Conservation (phyloP, 2,113 vertebrate genomes). For the Gambusia affinis region DNA sequence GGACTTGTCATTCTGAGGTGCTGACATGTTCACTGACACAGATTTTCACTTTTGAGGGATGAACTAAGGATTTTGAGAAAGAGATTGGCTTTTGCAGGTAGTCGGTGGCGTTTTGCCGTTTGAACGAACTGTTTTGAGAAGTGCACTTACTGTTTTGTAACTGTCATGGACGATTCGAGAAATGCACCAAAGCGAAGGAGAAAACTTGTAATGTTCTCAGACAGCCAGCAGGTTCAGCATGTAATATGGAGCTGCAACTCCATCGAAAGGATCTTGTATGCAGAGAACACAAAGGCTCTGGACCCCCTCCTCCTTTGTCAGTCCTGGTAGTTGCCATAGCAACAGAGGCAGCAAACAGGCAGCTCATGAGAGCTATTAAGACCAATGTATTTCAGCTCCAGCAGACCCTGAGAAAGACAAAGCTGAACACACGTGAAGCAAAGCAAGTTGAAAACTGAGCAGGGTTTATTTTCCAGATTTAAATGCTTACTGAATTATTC, state of each 20-base stretch:
- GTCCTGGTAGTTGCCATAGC: conserved; percentile 59
- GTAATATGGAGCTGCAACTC: conserved; percentile 23
- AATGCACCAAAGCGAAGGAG: too few species aligned
- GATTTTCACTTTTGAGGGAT: too few species aligned
- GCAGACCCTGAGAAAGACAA: conserved; percentile 12
- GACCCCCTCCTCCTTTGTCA: conserved; percentile 36
- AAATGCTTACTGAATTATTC: not conserved
- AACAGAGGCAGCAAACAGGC: conserved; percentile 61
- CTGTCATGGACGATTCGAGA: too few species aligned
- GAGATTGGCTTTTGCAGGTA: too few species aligned
- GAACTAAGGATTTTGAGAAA: too few species aligned
- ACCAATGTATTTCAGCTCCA: conserved; percentile 27
- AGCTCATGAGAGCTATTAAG: conserved; percentile 38
- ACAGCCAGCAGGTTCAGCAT: conserved; percentile 13
- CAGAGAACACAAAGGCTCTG: conserved; percentile 41
- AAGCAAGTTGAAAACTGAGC: not conserved
- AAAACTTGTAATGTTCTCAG: conserved; percentile 14
- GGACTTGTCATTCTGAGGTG: too few species aligned
- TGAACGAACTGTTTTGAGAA: too few species aligned
- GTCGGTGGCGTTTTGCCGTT: too few species aligned
- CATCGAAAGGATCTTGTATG: conserved; percentile 41
- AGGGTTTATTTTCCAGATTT: not conserved
- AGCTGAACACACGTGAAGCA: conserved; percentile 3
- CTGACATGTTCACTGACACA: too few species aligned
- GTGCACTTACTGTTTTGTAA: too few species aligned